Conservation (phyloP, 1,140 invertebrate species). For the Saccostrea echinata region DNA sequence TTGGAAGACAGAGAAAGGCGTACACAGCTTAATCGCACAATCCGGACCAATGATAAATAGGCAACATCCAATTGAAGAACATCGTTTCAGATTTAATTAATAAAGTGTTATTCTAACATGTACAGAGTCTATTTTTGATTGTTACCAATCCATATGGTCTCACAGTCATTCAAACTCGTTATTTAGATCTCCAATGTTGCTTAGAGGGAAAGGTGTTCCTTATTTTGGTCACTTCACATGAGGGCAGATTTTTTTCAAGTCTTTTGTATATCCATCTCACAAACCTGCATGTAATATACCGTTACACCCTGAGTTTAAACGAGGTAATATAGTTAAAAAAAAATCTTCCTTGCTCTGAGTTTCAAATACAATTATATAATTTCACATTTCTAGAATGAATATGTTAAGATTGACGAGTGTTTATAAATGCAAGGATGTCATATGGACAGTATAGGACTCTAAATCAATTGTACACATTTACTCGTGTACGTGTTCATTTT, state of each 20-base stretch:
- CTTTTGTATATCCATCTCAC: conserved; percentile 40
- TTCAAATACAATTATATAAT: no score
- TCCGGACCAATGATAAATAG: neutral
- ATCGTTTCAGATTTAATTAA: neutral
- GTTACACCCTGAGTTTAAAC: conserved; percentile 41
- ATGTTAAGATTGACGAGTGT: no score
- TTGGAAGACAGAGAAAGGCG: neutral
- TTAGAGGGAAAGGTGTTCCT: conserved; percentile 46
- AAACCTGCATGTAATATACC: conserved; percentile 52
- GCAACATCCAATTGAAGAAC: neutral
- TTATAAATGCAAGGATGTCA: no score
- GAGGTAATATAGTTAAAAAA: neutral
- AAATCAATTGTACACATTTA: neutral
- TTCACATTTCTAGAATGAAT: no score
- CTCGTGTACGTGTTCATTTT: neutral
- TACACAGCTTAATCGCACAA: neutral
- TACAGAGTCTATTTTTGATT: no score
- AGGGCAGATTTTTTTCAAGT: conserved; percentile 13
- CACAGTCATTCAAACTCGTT: neutral
- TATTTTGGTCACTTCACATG: conserved; percentile 45
- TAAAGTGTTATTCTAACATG: no score
- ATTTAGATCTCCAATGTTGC: conserved; percentile 41
- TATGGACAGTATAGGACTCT: neutral
- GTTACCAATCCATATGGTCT: no score
- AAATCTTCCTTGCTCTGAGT: neutral